phyloP scores from a whole-genome alignment of 2,888 invertebrate species.

The Drosophila putrida region DNA sequence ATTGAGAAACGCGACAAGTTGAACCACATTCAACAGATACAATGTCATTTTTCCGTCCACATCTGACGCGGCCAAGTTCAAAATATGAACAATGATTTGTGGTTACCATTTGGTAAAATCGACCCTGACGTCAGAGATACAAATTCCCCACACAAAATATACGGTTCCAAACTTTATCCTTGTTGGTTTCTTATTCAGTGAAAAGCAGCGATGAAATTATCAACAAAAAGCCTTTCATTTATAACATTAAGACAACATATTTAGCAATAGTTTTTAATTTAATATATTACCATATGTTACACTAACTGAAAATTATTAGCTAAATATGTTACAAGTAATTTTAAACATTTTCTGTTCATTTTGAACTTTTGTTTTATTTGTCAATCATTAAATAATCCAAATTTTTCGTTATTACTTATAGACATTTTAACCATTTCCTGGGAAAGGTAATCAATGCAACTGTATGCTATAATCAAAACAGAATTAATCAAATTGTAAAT shows the following conservation, averaged over 20 bases:
- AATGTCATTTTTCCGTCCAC: constrained; percentile 5
- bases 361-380: constrained; percentile 30
- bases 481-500: neutral
- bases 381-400: constrained; percentile 36
- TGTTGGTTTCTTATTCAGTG: too few relatives aligned
- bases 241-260: too few relatives aligned
- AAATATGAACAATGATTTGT: constrained; percentile 29
- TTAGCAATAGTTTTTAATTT: too few relatives aligned
- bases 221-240: too few relatives aligned
- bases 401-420: constrained; percentile 26
- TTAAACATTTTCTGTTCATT: neutral
- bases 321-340: neutral
- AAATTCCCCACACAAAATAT: neutral
- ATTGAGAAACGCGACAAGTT: constrained; percentile 50
- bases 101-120: neutral
- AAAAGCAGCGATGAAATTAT: too few relatives aligned
- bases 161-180: neutral
- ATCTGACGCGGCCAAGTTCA: constrained; percentile 27
- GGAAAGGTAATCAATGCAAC: constrained; percentile 30
- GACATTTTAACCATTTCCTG: constrained; percentile 10
- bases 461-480: neutral
- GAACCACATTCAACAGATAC: constrained; percentile 33
- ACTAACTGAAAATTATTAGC: neutral
- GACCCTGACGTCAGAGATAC: neutral
- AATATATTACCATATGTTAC: too few relatives aligned